These are phyloP conservation scores for Andrena flavipes DNA, from an alignment of 2,888 invertebrate species.

Conservation along the genomic window DNA sequence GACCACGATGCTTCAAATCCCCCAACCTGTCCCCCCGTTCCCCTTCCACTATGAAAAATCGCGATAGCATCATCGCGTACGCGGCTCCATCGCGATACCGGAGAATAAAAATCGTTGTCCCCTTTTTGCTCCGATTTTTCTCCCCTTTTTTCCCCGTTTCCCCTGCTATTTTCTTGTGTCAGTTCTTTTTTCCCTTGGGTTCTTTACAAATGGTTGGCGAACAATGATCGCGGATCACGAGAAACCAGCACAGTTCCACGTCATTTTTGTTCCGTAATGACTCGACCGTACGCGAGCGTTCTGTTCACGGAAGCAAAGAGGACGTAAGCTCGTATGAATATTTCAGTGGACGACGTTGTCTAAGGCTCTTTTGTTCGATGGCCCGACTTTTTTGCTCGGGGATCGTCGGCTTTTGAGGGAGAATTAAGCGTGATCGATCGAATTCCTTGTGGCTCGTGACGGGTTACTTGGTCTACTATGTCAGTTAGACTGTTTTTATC, in stretches of 20 bases:
- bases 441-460: neutral
- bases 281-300: slow-evolving; percentile 6
- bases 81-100: slow-evolving; percentile 44
- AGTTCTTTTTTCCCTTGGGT: neutral
- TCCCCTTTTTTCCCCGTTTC: neutral
- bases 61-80: slow-evolving; percentile 46
- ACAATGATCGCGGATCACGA: slow-evolving; percentile 44
- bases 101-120: slow-evolving; percentile 9
- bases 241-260: slow-evolving; percentile 28
- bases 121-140: slow-evolving; percentile 35
- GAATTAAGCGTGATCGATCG: slow-evolving; percentile 22
- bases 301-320: slow-evolving; percentile 31
- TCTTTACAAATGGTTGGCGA: slow-evolving; percentile 21
- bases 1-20: slow-evolving; percentile 34
- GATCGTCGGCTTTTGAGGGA: slow-evolving; percentile 14
- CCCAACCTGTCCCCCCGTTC: slow-evolving; percentile 13
- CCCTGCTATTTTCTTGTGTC: neutral
- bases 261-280: slow-evolving; percentile 42
- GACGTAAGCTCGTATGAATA: slow-evolving; percentile 43
- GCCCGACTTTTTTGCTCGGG: slow-evolving; percentile 7
- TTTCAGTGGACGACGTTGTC: slow-evolving; percentile 31
- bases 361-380: slow-evolving; percentile 17
- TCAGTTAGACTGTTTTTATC: neutral
- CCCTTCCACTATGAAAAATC: slow-evolving; percentile 56
- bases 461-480: too few relatives aligned